Conservation (phyloP, 2,888 invertebrate species). For the Trichogramma dendrolimi region DNA sequence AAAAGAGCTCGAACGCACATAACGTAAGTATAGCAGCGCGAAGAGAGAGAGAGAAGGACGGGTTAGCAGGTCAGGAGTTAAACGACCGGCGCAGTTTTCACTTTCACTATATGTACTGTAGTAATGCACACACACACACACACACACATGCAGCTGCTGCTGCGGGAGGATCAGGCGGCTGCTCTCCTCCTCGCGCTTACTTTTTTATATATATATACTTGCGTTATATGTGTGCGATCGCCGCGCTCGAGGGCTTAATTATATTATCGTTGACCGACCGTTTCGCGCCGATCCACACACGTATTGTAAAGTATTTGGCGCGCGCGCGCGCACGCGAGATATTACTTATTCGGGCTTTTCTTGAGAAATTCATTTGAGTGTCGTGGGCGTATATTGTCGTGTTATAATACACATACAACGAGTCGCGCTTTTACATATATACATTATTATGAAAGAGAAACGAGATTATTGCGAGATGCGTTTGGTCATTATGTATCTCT, state of each 20-base stretch:
- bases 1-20: too few relatives aligned
- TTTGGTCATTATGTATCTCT: neutral
- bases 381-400: too few relatives aligned
- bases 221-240: too few relatives aligned
- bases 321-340: neutral
- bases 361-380: too few relatives aligned
- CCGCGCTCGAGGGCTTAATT: neutral
- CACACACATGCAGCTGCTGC: neutral
- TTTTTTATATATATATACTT: neutral
- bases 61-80: conserved; percentile 51
- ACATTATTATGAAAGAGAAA: neutral
- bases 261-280: too few relatives aligned
- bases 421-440: neutral
- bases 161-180: neutral
- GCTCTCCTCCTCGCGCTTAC: neutral
- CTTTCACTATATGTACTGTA: conserved; percentile 45
- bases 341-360: too few relatives aligned
- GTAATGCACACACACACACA: neutral
- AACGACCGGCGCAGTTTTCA: conserved; percentile 50
- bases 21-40: conserved; percentile 17
- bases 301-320: neutral
- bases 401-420: neutral
- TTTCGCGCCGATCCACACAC: too few relatives aligned
- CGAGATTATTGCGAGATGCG: neutral
- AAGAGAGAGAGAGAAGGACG: conserved; percentile 29